A percentile compares a stretch with the other conserved stretches of the same genome.
Conservation (phyloP, 2,797 vertebrate genomes). For the Etheostoma nigrum region DNA sequence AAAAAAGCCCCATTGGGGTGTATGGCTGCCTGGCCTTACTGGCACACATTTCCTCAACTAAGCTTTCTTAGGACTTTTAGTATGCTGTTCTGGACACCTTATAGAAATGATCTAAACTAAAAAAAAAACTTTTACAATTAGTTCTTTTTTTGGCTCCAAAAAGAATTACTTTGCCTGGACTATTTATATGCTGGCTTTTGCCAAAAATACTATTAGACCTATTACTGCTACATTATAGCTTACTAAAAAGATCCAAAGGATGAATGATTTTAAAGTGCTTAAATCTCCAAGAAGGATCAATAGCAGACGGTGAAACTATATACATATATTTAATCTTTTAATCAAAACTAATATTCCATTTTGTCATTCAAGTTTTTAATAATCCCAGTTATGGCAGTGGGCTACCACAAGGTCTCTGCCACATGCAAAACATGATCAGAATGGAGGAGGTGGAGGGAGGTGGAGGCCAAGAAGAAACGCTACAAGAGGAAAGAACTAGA, state of each 20-base stretch:
- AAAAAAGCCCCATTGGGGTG: too few relatives aligned
- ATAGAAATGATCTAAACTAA: too few relatives aligned
- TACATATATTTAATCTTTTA: too few relatives aligned
- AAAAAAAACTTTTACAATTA: too few relatives aligned
- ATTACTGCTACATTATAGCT: too few relatives aligned
- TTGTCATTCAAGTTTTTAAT: neutral
- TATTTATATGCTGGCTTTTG: neutral
- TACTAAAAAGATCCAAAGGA: neutral
- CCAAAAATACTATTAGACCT: neutral
- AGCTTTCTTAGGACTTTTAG: too few relatives aligned
- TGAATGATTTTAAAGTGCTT: neutral
- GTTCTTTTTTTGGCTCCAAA: too few relatives aligned
- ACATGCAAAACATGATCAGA: neutral
- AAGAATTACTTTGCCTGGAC: too few relatives aligned
- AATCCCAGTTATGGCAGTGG: neutral
- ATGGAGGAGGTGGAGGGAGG: neutral
- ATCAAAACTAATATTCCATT: neutral
- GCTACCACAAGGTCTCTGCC: neutral
- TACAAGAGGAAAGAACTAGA: neutral
- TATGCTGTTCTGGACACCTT: too few relatives aligned
- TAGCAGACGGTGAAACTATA: neutral
- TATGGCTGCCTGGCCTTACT: too few relatives aligned
- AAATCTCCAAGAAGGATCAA: neutral
- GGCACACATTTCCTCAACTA: too few relatives aligned
- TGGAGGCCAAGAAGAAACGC: neutral